phyloP scores from a whole-genome alignment of 1,140 invertebrate genomes.

The Asobara japonica region DNA sequence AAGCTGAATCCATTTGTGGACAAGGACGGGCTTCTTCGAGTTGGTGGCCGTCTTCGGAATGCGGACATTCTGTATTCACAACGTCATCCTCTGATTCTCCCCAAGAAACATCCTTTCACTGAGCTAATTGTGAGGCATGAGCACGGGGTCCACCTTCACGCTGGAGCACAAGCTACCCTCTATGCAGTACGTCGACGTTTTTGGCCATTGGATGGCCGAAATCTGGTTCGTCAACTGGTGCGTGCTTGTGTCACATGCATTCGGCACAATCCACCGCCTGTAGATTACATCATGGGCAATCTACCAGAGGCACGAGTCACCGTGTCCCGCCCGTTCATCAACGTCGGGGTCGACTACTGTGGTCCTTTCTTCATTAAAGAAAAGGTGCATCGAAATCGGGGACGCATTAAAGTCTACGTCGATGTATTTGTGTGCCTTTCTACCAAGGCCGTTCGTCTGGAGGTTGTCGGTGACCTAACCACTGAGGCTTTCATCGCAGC shows the following conservation, averaged over 20 bases:
- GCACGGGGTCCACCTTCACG: slow-evolving; percentile 20
- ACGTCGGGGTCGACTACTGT: slow-evolving; percentile 48
- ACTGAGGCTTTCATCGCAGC: slow-evolving; percentile 15
- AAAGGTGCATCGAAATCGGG: slow-evolving; percentile 22
- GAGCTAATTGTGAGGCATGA: background rate
- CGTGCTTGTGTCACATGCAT: slow-evolving; percentile 30
- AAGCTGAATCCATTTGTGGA: slow-evolving; percentile 43
- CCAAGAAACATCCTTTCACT: slow-evolving; percentile 28
- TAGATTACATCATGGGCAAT: slow-evolving; percentile 47
- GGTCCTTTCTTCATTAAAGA: slow-evolving; percentile 48
- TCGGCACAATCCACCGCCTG: slow-evolving; percentile 27
- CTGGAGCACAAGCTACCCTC: slow-evolving; percentile 15
- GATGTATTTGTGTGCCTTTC: slow-evolving; percentile 54
- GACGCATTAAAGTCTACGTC: slow-evolving; percentile 49
- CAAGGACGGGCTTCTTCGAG: slow-evolving; percentile 40
- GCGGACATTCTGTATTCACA: background rate
- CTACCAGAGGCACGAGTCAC: slow-evolving; percentile 26
- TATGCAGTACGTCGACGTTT: slow-evolving; percentile 25
- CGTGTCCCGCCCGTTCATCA: slow-evolving; percentile 43
- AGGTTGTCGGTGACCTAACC: slow-evolving; percentile 7
- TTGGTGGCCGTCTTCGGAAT: slow-evolving; percentile 41
- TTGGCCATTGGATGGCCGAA: slow-evolving; percentile 31
- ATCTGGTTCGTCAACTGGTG: slow-evolving; percentile 17
- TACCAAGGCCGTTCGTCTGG: slow-evolving; percentile 36
- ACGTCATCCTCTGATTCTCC: slow-evolving; percentile 29